Percentiles rank a stretch among this genome's conserved stretches.
Conservation (phyloP, 37 sponge, comb jelly and placozoan genomes). For the Oscarella lobularis region DNA sequence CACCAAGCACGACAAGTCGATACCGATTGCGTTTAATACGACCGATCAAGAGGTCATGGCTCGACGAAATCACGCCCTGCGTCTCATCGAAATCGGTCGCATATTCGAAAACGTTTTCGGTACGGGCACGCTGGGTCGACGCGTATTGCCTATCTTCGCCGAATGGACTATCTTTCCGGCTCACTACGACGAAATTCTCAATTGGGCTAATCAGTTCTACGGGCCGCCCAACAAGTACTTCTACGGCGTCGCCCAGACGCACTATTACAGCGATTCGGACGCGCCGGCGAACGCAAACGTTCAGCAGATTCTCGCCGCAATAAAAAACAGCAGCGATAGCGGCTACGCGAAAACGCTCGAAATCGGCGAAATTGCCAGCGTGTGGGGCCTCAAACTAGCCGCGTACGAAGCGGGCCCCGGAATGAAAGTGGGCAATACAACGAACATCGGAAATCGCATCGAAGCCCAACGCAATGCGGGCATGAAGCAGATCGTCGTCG, state of each 20-base stretch:
- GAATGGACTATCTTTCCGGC: conserved; percentile 14
- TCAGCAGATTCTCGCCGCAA: not conserved
- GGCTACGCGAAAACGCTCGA: not conserved
- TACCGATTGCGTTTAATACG: conserved; percentile 3
- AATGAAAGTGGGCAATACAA: conserved; percentile 9
- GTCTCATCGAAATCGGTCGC: conserved; percentile 7
- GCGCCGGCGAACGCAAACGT: conserved; percentile 10
- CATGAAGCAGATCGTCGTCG: conserved; percentile 9
- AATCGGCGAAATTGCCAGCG: conserved; percentile 5
- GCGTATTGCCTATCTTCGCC: not conserved
- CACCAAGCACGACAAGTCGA: not conserved
- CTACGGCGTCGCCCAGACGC: conserved; percentile 11
- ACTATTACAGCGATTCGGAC: conserved; percentile 10
- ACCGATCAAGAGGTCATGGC: conserved; percentile 12
- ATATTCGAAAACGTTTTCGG: conserved; percentile 10
- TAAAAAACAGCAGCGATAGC: conserved; percentile 16
- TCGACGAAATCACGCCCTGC: conserved; percentile 4
- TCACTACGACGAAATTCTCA: conserved; percentile 4
- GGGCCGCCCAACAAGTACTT: conserved; percentile 9
- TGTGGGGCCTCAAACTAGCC: conserved; percentile 9
- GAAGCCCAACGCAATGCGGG: conserved; percentile 10
- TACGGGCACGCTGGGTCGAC: not conserved
- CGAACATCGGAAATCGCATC: conserved; percentile 20
- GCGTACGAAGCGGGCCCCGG: conserved; percentile 19
- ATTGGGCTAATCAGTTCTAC: conserved; percentile 5